Evolutionary conservation across 2,113 vertebrate genomes (phyloP).

Genomic region (Castor canadensis): DNA sequence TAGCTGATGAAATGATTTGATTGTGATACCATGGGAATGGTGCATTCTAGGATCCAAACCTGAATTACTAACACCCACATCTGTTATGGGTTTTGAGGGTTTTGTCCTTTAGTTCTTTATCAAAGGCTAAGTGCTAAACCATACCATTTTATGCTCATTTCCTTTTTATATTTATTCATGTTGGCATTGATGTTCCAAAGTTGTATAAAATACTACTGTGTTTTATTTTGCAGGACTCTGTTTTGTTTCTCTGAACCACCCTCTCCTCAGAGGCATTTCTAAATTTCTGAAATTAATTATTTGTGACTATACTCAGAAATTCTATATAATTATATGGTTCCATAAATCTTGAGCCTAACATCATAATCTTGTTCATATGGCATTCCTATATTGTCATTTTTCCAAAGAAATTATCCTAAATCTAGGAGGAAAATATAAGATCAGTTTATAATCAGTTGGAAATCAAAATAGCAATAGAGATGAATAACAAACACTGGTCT

Average conservation of each 20-base stretch:
- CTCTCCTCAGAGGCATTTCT: background rate
- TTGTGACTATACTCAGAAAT: background rate
- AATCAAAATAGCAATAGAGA: background rate
- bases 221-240: slow-evolving; percentile 14
- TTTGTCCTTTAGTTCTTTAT: background rate
- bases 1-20: background rate
- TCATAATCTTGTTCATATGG: background rate
- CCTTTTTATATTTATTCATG: background rate
- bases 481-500: background rate
- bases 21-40: background rate
- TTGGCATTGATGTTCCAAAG: background rate
- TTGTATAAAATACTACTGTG: background rate
- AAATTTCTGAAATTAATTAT: slow-evolving; percentile 9
- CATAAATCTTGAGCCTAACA: background rate
- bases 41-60: background rate
- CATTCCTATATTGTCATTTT: background rate
- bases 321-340: background rate
- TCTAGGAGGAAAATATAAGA: background rate
- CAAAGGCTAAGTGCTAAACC: background rate
- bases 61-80: background rate
- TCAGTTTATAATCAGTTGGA: background rate
- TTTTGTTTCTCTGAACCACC: background rate
- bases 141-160: background rate
- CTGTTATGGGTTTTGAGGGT: background rate
- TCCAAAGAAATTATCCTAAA: slow-evolving; percentile 37